Evolutionary conservation across 2,888 invertebrate species (phyloP).

Genomic region (Cyclophora albipunctata): DNA sequence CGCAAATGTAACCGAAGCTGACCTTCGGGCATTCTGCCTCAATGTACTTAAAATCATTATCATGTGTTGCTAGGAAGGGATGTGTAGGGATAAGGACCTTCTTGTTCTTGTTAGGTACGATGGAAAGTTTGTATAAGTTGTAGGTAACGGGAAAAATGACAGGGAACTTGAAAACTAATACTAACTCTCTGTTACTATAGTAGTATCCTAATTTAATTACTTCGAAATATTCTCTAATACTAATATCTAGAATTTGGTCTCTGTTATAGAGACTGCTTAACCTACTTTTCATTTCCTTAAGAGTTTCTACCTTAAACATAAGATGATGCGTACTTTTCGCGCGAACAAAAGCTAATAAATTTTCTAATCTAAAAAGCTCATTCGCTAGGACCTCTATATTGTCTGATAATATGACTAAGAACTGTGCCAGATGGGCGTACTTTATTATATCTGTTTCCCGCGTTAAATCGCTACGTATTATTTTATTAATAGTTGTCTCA

Average conservation of each 20-base stretch:
- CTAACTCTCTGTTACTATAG: not conserved
- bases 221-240: constrained; percentile 14
- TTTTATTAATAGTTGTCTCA: constrained; percentile 3
- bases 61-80: constrained; percentile 11
- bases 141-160: not conserved
- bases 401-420: not conserved
- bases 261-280: constrained; percentile 11
- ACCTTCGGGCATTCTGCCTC: constrained; percentile 1
- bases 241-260: constrained; percentile 10
- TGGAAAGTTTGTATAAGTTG: constrained; percentile 5
- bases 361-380: constrained; percentile 1
- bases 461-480: not conserved
- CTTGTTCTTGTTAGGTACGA: constrained; percentile 9
- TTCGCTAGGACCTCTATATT: not conserved
- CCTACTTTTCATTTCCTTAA: constrained; percentile 10
- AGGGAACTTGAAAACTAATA: constrained; percentile 6
- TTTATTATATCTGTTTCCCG: constrained; percentile 1
- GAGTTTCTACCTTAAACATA: not conserved
- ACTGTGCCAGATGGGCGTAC: constrained; percentile 8
- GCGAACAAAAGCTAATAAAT: constrained; percentile 2
- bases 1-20: constrained; percentile 11
- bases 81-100: constrained; percentile 8
- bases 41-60: constrained; percentile 10
- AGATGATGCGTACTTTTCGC: not conserved
- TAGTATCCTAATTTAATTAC: constrained; percentile 11